Percentiles rank a stretch among this genome's conserved stretches.
phyloP scores from a whole-genome alignment of 2,888 invertebrate genomes.

The Microplitis manilae region DNA sequence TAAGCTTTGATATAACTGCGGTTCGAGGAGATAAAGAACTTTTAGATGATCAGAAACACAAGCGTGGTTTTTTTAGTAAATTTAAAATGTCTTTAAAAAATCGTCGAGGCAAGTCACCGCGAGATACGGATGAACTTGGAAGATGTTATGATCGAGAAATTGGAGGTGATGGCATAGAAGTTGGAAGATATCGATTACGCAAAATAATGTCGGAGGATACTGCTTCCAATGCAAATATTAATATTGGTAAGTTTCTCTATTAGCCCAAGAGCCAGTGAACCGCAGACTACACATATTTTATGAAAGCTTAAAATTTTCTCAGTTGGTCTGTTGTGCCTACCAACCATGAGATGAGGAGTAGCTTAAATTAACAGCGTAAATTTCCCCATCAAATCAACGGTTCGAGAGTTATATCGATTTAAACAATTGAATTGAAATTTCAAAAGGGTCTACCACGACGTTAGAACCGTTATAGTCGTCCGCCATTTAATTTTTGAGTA shows the following conservation, averaged over 20 bases:
- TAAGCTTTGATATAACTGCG: constrained; percentile 91
- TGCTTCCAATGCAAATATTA: constrained; percentile 59
- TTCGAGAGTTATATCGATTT: too few relatives aligned
- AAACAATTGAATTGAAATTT: too few relatives aligned
- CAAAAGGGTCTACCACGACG: too few relatives aligned
- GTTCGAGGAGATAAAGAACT: constrained; percentile 82
- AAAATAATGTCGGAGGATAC: constrained; percentile 71
- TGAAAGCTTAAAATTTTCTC: too few relatives aligned
- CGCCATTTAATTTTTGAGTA: too few relatives aligned
- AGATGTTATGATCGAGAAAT: constrained; percentile 66
- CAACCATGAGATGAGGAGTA: too few relatives aligned
- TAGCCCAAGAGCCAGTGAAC: too few relatives aligned
- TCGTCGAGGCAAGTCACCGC: constrained; percentile 75
- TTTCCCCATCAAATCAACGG: too few relatives aligned
- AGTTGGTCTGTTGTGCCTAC: too few relatives aligned
- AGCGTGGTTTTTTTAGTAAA: constrained; percentile 82
- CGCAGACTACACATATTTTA: too few relatives aligned
- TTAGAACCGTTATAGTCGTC: too few relatives aligned
- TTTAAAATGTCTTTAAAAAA: constrained; percentile 80
- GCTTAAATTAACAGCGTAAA: too few relatives aligned
- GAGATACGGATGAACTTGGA: constrained; percentile 69
- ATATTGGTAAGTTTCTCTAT: constrained; percentile 55
- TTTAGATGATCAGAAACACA: constrained; percentile 74
- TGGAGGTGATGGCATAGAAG: constrained; percentile 56
- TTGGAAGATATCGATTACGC: constrained; percentile 63